A percentile compares a stretch with the other conserved stretches of the same genome.
Evolutionary conservation across 2,888 invertebrate genomes (phyloP).

Genomic region (Netelia inedita): DNA sequence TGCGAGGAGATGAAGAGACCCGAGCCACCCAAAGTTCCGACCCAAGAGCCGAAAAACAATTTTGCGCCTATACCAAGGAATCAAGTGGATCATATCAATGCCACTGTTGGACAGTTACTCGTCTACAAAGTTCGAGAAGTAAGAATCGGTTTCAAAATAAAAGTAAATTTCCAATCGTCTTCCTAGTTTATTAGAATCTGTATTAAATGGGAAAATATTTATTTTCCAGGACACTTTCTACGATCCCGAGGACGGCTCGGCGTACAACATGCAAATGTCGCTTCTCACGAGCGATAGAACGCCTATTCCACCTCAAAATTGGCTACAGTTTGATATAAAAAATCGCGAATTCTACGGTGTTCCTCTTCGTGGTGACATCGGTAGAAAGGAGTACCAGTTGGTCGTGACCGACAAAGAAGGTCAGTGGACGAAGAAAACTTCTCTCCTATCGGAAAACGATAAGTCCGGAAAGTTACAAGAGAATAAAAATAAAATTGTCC

Average conservation of each 20-base stretch:
- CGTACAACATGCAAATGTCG: constrained; percentile 90
- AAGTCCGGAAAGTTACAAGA: neutral
- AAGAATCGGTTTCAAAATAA: constrained; percentile 79
- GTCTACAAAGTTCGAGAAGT: constrained; percentile 93
- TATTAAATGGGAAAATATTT: no score
- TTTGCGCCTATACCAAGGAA: constrained; percentile 92
- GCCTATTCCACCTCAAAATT: constrained; percentile 89
- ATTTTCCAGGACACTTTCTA: constrained; percentile 92
- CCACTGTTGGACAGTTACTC: constrained; percentile 93
- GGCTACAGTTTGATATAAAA: constrained; percentile 95
- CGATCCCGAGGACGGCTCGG: constrained; percentile 94
- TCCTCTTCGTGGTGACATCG: constrained; percentile 90
- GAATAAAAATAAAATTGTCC: constrained; percentile 22
- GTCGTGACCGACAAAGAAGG: constrained; percentile 85
- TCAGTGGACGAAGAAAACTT: constrained; percentile 39
- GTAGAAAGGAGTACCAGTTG: constrained; percentile 92
- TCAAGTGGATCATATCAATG: constrained; percentile 94
- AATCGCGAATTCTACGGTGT: constrained; percentile 96
- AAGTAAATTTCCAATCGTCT: no score
- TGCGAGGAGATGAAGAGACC: constrained; percentile 87
- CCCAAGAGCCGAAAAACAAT: constrained; percentile 88
- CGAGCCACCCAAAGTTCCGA: constrained; percentile 80
- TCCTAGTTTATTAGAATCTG: no score
- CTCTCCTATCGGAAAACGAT: neutral
- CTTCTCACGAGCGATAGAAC: constrained; percentile 91